Evolutionary conservation across 2,888 invertebrate species (phyloP).

Genomic region (Drosophila niveifrons): DNA sequence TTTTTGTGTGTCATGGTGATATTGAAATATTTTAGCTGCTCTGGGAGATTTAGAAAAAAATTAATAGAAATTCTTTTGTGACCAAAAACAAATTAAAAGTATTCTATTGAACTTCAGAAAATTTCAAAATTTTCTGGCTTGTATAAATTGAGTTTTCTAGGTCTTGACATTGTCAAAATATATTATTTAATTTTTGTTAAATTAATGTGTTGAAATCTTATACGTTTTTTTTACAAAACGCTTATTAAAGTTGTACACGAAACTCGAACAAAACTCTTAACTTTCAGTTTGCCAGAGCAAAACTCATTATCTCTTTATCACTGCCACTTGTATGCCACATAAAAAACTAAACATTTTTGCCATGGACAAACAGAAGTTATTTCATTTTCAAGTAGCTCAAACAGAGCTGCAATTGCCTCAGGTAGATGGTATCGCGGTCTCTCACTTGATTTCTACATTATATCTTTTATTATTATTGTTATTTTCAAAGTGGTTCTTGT

Average conservation of each 20-base stretch:
- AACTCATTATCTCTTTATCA: background rate
- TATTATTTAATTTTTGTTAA: too few species aligned
- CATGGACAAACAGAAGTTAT: background rate
- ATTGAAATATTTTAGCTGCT: background rate
- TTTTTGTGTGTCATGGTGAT: background rate
- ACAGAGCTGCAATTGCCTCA: slow-evolving; percentile 1
- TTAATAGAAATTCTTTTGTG: too few species aligned
- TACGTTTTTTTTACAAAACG: too few species aligned
- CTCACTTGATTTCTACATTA: slow-evolving; percentile 7
- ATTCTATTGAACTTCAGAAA: too few species aligned
- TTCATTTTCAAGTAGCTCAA: background rate
- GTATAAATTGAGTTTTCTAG: too few species aligned
- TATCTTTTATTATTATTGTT: slow-evolving; percentile 14
- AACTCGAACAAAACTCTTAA: background rate
- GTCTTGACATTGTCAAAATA: too few species aligned
- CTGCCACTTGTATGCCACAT: background rate
- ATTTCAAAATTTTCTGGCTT: too few species aligned
- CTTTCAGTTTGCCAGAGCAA: background rate
- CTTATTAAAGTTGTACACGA: background rate
- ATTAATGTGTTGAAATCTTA: too few species aligned
- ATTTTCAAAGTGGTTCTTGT: slow-evolving; percentile 14
- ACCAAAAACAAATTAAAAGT: too few species aligned
- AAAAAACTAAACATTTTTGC: background rate
- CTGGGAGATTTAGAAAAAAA: background rate
- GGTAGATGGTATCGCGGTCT: slow-evolving; percentile 9